These are phyloP conservation scores for Microplitis manilae DNA, from an alignment of 2,888 invertebrate genomes.

Conservation along the genomic window DNA sequence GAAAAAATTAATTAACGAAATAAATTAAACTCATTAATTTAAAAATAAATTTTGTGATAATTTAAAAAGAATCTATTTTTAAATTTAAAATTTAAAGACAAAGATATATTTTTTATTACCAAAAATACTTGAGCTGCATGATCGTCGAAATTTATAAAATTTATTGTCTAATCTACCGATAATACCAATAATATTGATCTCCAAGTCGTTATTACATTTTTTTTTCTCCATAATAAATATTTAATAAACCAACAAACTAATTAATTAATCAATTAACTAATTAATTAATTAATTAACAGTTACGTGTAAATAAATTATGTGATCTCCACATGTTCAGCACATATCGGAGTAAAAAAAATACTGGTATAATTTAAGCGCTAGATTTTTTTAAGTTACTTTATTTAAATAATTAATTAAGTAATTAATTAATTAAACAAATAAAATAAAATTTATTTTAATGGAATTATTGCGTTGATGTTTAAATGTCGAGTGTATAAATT, in stretches of 20 bases:
- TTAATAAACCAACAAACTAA: too few species aligned
- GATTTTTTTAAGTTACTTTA: background rate
- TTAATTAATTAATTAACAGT: slow-evolving; percentile 9
- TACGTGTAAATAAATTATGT: slow-evolving; percentile 13
- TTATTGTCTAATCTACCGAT: slow-evolving; percentile 4
- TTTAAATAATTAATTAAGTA: background rate
- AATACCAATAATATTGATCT: slow-evolving; percentile 27
- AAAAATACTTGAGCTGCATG: background rate
- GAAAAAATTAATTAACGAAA: too few species aligned
- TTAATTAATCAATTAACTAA: background rate
- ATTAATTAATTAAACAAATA: background rate
- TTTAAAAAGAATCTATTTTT: too few species aligned
- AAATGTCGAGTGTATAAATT: slow-evolving; percentile 7
- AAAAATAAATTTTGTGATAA: too few species aligned
- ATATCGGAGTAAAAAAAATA: slow-evolving; percentile 19
- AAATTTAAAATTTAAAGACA: background rate
- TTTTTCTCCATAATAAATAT: background rate
- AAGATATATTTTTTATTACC: slow-evolving; percentile 3
- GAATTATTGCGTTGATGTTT: background rate
- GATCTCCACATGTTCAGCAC: slow-evolving; percentile 25
- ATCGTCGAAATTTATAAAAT: background rate
- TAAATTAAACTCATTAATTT: too few species aligned
- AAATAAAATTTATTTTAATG: background rate
- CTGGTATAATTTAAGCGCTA: background rate
- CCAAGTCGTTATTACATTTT: slow-evolving; percentile 18